Evolutionary conservation across 2,113 vertebrate species (phyloP).

Genomic region (Thunnus maccoyii): DNA sequence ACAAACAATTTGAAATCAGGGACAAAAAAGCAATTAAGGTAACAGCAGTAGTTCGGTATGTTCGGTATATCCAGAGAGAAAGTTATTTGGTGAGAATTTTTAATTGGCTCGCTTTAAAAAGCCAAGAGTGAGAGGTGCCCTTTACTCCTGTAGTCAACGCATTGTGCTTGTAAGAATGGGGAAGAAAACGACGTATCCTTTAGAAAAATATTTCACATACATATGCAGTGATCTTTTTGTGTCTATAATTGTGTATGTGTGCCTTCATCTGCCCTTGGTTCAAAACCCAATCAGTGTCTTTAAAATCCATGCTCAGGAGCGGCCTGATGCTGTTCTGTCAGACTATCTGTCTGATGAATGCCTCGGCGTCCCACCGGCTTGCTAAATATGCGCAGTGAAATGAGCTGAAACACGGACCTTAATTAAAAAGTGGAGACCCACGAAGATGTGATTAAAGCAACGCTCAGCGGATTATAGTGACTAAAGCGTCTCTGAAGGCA

Average conservation of each 20-base stretch:
- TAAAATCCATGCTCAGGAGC: conserved; percentile 67
- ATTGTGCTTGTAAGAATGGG: conserved; percentile 1
- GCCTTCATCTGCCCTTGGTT: conserved; percentile 71
- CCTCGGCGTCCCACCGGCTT: conserved; percentile 75
- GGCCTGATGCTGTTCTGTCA: conserved; percentile 77
- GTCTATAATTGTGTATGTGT: conserved; percentile 33
- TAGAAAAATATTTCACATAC: conserved; percentile 43
- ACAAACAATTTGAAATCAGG: conserved; percentile 59
- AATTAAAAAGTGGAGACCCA: conserved; percentile 85
- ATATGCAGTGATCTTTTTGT: conserved; percentile 41
- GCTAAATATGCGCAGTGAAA: conserved; percentile 87
- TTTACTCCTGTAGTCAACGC: conserved; percentile 38
- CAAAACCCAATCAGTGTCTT: conserved; percentile 72
- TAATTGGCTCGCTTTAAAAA: conserved; percentile 60
- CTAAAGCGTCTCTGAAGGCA: conserved; percentile 76
- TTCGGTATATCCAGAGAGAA: conserved; percentile 18
- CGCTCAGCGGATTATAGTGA: conserved; percentile 79
- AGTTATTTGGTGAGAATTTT: conserved; percentile 43
- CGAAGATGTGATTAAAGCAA: conserved; percentile 83
- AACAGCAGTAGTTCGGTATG: conserved; percentile 1
- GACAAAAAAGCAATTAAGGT: conserved; percentile 59
- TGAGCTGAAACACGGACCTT: conserved; percentile 85
- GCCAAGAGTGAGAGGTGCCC: conserved; percentile 34
- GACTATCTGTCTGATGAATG: conserved; percentile 81
- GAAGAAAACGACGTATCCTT: conserved; percentile 12